phyloP scores from a whole-genome alignment of 2,113 vertebrate species.

The Corythaeola cristata region DNA sequence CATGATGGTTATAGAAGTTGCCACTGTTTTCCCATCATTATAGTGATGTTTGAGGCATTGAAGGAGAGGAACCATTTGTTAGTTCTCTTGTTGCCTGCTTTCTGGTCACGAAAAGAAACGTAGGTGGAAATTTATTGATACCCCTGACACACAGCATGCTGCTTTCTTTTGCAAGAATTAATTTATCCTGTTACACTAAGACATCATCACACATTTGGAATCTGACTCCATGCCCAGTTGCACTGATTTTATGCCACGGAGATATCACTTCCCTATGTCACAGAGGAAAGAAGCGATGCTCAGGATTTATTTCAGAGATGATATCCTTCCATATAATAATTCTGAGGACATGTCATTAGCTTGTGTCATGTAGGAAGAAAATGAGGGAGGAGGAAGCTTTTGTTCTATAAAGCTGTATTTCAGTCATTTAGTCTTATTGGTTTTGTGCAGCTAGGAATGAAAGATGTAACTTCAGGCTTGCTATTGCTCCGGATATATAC shows the following conservation, averaged over 20 bases:
- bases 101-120: neutral
- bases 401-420: neutral
- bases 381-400: conserved; percentile 6
- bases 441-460: neutral
- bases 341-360: neutral
- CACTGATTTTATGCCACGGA: neutral
- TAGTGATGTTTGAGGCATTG: neutral
- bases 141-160: neutral
- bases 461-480: neutral
- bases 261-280: neutral
- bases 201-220: neutral
- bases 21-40: conserved; percentile 61
- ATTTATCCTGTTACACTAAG: neutral
- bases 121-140: neutral
- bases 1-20: conserved; percentile 66
- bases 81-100: neutral
- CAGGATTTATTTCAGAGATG: neutral
- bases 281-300: neutral
- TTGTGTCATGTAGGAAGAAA: neutral
- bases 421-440: neutral
- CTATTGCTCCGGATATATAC: neutral
- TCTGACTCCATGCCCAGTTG: neutral
- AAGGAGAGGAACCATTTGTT: neutral
- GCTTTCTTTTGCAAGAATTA: neutral
- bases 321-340: neutral